Base-by-base conservation (phyloP, 2,113 vertebrate genomes). In the Centropristis striata region DNA sequence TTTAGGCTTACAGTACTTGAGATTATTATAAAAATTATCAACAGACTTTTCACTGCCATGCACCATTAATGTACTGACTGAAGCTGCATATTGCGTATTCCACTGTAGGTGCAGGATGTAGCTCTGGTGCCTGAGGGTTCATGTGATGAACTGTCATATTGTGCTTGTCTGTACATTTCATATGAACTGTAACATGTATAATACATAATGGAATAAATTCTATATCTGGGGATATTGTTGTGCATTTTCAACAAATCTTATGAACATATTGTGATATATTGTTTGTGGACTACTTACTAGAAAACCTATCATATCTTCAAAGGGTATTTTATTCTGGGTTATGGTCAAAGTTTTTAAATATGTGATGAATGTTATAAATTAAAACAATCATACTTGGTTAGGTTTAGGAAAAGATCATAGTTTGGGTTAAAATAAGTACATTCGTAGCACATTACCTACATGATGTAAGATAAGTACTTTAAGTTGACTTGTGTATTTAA, bases 71-170 rank as follows among this genome's bases (percentile, higher is more conserved):
- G n/a, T n/a, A 13, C 21, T 47, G 37, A 14, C 59, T 49, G 8
- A 49, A 25, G 66, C 50, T 42, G 27, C 41, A 68, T 8, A 7
- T 54, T 27, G 15, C 71, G 23, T 12, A 8, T 37, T 60, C 12
- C 5, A 4, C 28, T 27, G 18, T 2, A 44, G 41, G 14, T 61
- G 12, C 18, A 65, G 21, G 15, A 25, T 57, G 64, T 8, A 58
- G 60, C 15, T 21, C 20, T 27, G 58, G n/a, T 3, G 71, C 67
- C 86, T 23, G 11, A 64, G 71, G 70, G n/a, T 54, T 78, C 58
- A 65, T 51, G 18, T 65, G 23, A 78, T 44, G 67, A 76, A 63
- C 66, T 71, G 57, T 25, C 73, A 61, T n/a, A 25, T 39, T 12
- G 18, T 46, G 23, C 2, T 0, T 68, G 20, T 25, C 51, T 36